Evolutionary conservation across 2,113 vertebrate species (phyloP).

Genomic region (Lamprologus tigripictilis): DNA sequence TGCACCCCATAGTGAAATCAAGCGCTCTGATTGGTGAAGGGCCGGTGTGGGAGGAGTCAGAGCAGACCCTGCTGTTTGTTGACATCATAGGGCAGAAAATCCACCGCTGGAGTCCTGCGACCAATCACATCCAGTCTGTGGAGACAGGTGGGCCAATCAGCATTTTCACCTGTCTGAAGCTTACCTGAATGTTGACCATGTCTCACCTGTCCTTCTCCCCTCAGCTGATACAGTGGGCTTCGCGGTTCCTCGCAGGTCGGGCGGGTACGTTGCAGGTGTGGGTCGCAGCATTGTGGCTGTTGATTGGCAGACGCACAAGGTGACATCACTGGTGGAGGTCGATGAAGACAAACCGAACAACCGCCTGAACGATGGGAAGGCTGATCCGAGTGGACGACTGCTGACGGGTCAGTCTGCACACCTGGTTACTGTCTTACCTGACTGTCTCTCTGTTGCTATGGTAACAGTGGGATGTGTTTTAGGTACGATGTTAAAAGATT

Average conservation of each 20-base stretch:
- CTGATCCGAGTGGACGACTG: constrained; percentile 34
- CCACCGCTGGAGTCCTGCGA: constrained; percentile 76
- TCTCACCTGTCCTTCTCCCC: neutral
- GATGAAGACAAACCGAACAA: constrained; percentile 39
- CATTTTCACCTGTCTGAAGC: neutral
- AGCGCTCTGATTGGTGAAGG: constrained; percentile 76
- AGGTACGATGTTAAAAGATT: constrained; percentile 50
- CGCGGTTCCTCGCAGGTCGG: constrained; percentile 16
- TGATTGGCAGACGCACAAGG: constrained; percentile 28
- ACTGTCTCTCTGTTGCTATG: neutral
- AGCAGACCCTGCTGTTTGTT: constrained; percentile 77
- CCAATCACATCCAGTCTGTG: constrained; percentile 64
- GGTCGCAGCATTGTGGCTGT: constrained; percentile 44
- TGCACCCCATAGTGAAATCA: constrained; percentile 73
- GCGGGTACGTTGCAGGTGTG: constrained; percentile 49
- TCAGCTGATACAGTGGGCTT: constrained; percentile 42
- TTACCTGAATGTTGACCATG: neutral
- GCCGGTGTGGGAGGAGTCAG: constrained; percentile 85
- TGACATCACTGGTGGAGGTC: constrained; percentile 4
- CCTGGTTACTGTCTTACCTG: neutral
- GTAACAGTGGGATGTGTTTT: neutral
- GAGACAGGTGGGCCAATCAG: constrained; percentile 69
- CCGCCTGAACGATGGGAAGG: constrained; percentile 53
- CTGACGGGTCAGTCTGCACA: constrained; percentile 13
- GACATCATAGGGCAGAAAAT: constrained; percentile 79